phyloP scores from a whole-genome alignment of 1,140 invertebrate genomes.

The Procambarus clarkii region DNA sequence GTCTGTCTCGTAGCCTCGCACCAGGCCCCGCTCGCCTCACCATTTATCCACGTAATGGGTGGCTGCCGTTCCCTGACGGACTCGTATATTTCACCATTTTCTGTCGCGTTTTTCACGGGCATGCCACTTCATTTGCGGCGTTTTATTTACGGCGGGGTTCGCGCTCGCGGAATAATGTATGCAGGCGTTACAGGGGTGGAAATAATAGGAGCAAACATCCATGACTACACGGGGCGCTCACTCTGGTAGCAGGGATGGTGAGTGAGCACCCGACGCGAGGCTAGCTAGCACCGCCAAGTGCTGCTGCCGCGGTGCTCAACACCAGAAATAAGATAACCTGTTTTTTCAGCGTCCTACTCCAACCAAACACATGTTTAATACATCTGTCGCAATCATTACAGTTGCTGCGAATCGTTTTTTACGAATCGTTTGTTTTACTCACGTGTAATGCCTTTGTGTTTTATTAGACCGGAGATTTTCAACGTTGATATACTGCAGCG shows the following conservation, averaged over 20 bases:
- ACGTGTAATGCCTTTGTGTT: not conserved
- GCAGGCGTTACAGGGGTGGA: not conserved
- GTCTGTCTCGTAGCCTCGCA: conserved; percentile 65
- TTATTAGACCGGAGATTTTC: not conserved
- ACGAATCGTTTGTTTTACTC: not conserved
- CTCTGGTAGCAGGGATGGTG: conserved; percentile 50
- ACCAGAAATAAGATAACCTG: conserved; percentile 64
- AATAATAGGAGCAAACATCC: not conserved
- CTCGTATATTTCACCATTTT: conserved; percentile 65
- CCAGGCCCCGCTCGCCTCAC: conserved; percentile 52
- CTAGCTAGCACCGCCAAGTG: conserved; percentile 24
- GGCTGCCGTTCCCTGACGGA: conserved; percentile 47
- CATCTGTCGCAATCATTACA: conserved; percentile 56
- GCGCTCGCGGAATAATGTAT: conserved; percentile 6
- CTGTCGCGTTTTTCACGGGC: conserved; percentile 23
- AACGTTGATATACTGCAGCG: not conserved
- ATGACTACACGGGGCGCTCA: conserved; percentile 18
- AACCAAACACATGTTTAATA: conserved; percentile 69
- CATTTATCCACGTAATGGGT: conserved; percentile 66
- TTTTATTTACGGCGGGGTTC: not conserved
- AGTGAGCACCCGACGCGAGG: not conserved
- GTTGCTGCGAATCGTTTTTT: conserved; percentile 45
- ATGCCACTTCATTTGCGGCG: conserved; percentile 1
- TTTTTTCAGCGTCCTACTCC: conserved; percentile 53
- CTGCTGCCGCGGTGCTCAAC: conserved; percentile 63